Base-by-base conservation (phyloP, 37 sponge, comb jelly and placozoan species). In the Crambe crambe region DNA sequence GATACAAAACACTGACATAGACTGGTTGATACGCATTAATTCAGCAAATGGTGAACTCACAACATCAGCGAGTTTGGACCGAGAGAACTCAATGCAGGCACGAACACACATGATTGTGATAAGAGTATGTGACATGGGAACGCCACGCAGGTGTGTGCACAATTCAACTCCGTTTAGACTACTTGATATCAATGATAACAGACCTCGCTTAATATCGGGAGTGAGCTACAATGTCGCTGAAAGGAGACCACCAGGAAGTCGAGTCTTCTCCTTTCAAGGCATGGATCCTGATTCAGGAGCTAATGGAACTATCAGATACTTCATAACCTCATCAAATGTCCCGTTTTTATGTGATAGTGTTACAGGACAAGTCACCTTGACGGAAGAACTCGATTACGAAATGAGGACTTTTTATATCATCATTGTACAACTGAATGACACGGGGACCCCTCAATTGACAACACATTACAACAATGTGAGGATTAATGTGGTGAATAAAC, bases 161-260 rank as follows among this genome's bases (percentile, higher is more conserved):
- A 23, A 40, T 17, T 62, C 2, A 2, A 21, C 74, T 25, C 66
- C 30, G 1, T 32, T 80, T 58, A 75, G 38, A 9, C 37, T 86
- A 3, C 35, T 75, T 26, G 87, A 86, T 58, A 79, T 80, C 58
- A 86, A 86, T 80, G 87, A 86, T 42, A 86, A 86, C 70, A n/a
- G 37, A 20, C 87, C 87, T 18, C 8, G 1, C 56, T 42, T 86
- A 23, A 56, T 72, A 39, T 41, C 71, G n/a, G 80, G 69, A 34
- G 41, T 64, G 34, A 31, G 8, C 42, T 75, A 74, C 41, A 27
- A 27, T 0, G 80, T 80, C 0, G 42, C 22, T 3, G 87, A 80
- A 38, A 41, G 87, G 47, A n/a, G 72, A 8, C 68, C 58, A 69
- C 18, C 69, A 21, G 58, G 43, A 34, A 51, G 36, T 23, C 6